phyloP scores from a whole-genome alignment of 2,797 vertebrate genomes.

The Falco biarmicus region DNA sequence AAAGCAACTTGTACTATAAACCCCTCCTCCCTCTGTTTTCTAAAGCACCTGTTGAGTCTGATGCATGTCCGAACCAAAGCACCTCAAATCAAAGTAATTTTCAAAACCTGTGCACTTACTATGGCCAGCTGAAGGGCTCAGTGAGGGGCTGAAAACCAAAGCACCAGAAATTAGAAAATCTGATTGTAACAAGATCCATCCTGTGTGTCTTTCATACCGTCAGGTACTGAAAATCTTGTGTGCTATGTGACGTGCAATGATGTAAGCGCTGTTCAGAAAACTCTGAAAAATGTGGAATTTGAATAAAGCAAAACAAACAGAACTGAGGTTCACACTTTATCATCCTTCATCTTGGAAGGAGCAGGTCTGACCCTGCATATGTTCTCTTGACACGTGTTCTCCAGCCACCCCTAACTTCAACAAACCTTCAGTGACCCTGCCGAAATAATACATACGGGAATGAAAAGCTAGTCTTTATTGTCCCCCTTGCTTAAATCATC shows the following conservation, averaged over 20 bases:
- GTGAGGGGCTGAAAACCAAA: background rate
- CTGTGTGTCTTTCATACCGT: background rate
- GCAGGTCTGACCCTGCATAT: background rate
- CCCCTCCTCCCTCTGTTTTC: background rate
- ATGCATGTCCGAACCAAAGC: background rate
- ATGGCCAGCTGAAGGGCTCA: background rate
- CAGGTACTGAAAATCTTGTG: background rate
- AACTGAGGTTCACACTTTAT: background rate
- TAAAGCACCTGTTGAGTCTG: background rate
- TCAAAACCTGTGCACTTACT: fast-evolving
- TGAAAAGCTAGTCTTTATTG: background rate
- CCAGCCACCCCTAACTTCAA: background rate
- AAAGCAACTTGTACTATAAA: background rate
- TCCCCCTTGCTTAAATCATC: background rate
- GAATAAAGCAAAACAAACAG: background rate
- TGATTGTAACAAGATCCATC: background rate
- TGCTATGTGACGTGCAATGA: fast-evolving
- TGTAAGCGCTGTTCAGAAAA: background rate
- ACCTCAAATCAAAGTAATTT: background rate
- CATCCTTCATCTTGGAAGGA: background rate
- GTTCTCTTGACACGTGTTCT: background rate
- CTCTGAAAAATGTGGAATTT: background rate
- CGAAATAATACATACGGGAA: background rate
- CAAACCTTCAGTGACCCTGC: background rate
- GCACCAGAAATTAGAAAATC: background rate